These are phyloP conservation scores for Martes martes DNA, from an alignment of 2,113 vertebrate genomes.

Conservation along the genomic window DNA sequence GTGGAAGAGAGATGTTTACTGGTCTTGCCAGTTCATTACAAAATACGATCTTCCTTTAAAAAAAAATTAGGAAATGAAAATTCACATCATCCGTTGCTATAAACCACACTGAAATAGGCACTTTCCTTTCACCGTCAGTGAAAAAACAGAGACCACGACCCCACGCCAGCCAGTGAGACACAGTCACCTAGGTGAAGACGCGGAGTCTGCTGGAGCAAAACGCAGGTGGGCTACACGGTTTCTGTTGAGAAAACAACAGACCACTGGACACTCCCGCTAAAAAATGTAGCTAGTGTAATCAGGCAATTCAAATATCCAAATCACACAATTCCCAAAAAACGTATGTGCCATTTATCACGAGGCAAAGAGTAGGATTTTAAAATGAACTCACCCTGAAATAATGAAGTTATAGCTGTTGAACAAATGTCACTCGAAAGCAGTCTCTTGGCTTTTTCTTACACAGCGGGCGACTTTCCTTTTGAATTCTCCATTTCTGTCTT, in stretches of 20 bases:
- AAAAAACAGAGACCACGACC: not conserved
- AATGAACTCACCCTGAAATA: slow-evolving; percentile 93
- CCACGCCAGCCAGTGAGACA: not conserved
- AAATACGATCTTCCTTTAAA: not conserved
- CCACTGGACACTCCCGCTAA: not conserved
- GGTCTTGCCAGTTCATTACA: not conserved
- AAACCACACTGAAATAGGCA: not conserved
- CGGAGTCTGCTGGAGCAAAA: not conserved
- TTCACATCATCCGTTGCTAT: not conserved
- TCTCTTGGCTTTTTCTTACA: slow-evolving; percentile 99
- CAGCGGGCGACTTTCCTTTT: slow-evolving; percentile 99
- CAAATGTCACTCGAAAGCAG: slow-evolving; percentile 98
- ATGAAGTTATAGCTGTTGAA: slow-evolving; percentile 92
- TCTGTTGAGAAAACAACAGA: not conserved
- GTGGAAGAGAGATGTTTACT: not conserved
- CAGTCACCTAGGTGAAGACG: not conserved
- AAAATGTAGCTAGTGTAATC: not conserved
- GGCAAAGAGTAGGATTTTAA: not conserved
- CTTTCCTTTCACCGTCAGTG: not conserved
- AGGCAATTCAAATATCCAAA: not conserved
- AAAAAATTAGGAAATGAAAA: not conserved
- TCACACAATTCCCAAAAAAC: not conserved
- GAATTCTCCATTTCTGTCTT: slow-evolving; percentile 99
- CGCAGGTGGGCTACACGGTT: not conserved
- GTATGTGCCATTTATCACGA: not conserved